Percentiles rank a stretch among this genome's conserved stretches.
phyloP scores from a whole-genome alignment of 2,113 vertebrate genomes.

The Morone chrysops region DNA sequence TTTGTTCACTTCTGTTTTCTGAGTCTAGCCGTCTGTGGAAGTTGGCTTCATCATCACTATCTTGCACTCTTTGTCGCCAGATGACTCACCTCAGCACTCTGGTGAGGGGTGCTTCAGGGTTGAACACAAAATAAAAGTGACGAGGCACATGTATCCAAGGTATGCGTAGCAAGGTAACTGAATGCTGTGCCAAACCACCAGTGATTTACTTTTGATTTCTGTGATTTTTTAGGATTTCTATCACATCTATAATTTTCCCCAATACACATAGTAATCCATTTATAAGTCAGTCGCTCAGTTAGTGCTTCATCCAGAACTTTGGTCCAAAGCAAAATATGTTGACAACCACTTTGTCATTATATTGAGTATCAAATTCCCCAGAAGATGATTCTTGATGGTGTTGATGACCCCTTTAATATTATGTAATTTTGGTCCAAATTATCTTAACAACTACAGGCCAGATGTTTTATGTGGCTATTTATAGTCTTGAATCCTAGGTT shows the following conservation, averaged over 20 bases:
- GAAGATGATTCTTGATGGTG: not conserved
- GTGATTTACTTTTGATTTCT: not conserved
- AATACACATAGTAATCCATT: not conserved
- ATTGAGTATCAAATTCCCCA: not conserved
- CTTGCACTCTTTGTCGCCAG: slow-evolving; percentile 12
- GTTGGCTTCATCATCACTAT: not conserved
- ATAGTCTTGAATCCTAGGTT: not conserved
- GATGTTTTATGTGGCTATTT: not conserved
- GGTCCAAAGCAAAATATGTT: not conserved
- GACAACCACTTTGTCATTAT: not conserved
- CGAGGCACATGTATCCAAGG: slow-evolving; percentile 17
- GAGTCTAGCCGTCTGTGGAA: slow-evolving; percentile 46
- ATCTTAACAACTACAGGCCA: not conserved
- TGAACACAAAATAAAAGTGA: slow-evolving; percentile 16
- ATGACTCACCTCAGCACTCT: slow-evolving; percentile 55
- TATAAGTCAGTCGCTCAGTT: not conserved
- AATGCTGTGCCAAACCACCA: not conserved
- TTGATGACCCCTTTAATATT: not conserved
- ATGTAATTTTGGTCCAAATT: not conserved
- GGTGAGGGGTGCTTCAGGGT: slow-evolving; percentile 7
- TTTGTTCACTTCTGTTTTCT: slow-evolving; percentile 53
- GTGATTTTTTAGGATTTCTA: not conserved
- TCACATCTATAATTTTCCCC: not conserved
- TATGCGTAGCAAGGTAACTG: slow-evolving; percentile 10
- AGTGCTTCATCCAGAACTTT: not conserved